phyloP scores from a whole-genome alignment of 2,113 vertebrate species.

The Epinephelus cyanopodus region DNA sequence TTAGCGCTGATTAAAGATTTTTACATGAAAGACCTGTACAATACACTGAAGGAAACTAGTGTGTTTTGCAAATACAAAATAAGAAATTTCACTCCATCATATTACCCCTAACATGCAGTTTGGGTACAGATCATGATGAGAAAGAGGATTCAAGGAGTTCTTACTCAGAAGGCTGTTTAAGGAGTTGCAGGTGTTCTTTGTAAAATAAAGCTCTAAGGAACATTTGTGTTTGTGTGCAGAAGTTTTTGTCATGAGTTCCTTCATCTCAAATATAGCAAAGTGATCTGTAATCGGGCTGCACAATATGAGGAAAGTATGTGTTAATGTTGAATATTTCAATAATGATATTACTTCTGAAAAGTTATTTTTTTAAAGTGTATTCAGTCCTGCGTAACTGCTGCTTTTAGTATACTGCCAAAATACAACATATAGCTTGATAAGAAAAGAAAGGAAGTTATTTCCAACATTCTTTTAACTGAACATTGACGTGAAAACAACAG shows the following conservation, averaged over 20 bases:
- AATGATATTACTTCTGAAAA: too few species aligned
- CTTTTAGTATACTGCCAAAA: too few species aligned
- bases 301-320: too few species aligned
- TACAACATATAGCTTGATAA: too few species aligned
- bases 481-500: too few species aligned
- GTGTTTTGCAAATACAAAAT: background rate
- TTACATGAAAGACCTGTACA: background rate
- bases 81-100: background rate
- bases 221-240: background rate
- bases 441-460: too few species aligned
- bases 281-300: background rate
- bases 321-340: too few species aligned
- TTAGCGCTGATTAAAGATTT: background rate
- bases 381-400: too few species aligned
- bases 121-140: background rate
- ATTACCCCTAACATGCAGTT: background rate
- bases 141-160: background rate
- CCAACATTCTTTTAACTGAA: too few species aligned
- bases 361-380: too few species aligned
- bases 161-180: background rate
- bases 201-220: background rate
- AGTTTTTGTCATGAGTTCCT: background rate
- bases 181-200: background rate
- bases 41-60: background rate
- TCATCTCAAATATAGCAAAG: background rate